phyloP scores from a whole-genome alignment of 2,888 invertebrate genomes.

The Diloba caeruleocephala region DNA sequence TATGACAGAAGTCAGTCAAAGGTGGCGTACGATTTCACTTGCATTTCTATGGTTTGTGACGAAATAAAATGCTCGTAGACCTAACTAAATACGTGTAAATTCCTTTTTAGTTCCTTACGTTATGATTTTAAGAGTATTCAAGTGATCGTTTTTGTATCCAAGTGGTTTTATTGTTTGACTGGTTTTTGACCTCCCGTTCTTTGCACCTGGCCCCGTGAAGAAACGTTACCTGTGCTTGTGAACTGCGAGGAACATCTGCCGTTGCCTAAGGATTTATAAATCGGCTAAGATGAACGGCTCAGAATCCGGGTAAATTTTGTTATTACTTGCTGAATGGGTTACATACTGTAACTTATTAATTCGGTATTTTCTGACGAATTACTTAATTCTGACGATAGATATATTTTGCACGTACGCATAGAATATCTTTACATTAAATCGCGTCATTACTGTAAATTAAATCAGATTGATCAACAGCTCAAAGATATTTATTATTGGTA shows the following conservation, averaged over 20 bases:
- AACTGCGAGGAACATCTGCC: conserved; percentile 64
- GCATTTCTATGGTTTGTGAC: conserved; percentile 87
- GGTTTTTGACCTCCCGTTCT: conserved; percentile 64
- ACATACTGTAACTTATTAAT: conserved; percentile 7
- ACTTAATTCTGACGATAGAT: neutral
- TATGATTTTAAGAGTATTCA: conserved; percentile 76
- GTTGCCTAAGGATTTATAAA: conserved; percentile 56
- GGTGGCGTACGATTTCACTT: conserved; percentile 87
- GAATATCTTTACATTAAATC: conserved; percentile 14
- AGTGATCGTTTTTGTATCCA: conserved; percentile 69
- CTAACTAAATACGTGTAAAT: conserved; percentile 72
- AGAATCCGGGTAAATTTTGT: conserved; percentile 92
- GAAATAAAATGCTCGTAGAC: conserved; percentile 81
- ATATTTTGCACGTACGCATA: conserved; percentile 1
- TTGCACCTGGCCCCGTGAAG: conserved; percentile 72
- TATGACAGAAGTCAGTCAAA: conserved; percentile 82
- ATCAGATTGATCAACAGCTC: neutral
- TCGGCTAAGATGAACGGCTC: conserved; percentile 92
- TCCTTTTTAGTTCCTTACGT: conserved; percentile 74
- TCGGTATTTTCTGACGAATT: conserved; percentile 7
- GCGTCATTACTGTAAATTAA: conserved; percentile 7
- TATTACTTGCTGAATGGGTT: conserved; percentile 55
- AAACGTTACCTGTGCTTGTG: conserved; percentile 67
- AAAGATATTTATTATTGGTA: conserved; percentile 7
- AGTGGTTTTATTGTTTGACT: conserved; percentile 69